Base-by-base conservation (phyloP, 1,140 invertebrate species). In the Conus ventricosus region DNA sequence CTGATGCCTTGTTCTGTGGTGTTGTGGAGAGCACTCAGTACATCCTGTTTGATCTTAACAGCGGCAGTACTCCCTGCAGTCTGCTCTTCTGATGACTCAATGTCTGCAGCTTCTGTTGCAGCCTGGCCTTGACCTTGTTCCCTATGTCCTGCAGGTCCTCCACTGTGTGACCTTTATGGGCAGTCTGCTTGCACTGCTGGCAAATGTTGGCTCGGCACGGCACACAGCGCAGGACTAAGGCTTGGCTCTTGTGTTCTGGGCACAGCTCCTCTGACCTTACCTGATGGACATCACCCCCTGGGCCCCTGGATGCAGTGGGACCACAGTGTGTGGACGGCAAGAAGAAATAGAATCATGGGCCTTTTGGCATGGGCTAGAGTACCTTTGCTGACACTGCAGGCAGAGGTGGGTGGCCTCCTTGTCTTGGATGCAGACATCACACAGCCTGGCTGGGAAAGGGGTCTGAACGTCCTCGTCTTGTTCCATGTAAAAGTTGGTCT, bases 401-500 rank as follows among this genome's bases (percentile, higher is more conserved):
- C 39, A 39, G 39, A 39, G 39, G 39, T 39, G 39, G 39, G 39
- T 39, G 39, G 39, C 39, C 39, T 39, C 39, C 39, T 39, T 3
- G 39, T 39, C 39, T 39, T 39, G 39, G 39, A 39, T 39, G 23
- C 78, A 81, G 39, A 81, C 13, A 39, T 81, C 78, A 81, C 78
- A 81, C 7, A 81, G 39, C 78, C 53, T 11, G 7, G 15, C 10
- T 3, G 8, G 8, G 78, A 13, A 51, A 81, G 78, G 0, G 27
- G 1, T 39, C 13, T 81, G 10, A 5, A 11, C 23, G 5, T 53
- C 1, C 13, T 51, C 10, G 78, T 81, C 78, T 51, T 39, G 10
- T 23, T 81, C 78, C 0, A 81, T 53, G 39, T 81, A 81, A n/a
- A 81, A 81, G 78, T 81, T 81, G 27, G 78, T 51, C 78, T 81